These are phyloP conservation scores for Cryptoblepharus egeriae DNA, from an alignment of 2,797 vertebrate species.

Conservation along the genomic window DNA sequence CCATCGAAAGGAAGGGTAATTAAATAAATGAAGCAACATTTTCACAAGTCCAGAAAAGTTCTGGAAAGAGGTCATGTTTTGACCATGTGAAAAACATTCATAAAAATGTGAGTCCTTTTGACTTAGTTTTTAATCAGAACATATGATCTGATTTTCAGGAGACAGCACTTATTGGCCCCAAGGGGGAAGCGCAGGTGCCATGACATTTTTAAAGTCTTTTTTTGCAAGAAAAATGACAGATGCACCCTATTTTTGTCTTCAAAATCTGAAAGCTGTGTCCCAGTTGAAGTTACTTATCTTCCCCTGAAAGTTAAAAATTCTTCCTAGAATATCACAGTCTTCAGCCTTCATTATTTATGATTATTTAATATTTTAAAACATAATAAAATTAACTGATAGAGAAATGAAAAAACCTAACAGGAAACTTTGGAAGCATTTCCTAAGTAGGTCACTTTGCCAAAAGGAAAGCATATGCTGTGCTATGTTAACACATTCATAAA, in stretches of 20 bases:
- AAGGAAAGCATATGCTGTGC: constrained; percentile 36
- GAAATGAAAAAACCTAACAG: constrained; percentile 43
- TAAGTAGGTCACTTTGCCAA: constrained; percentile 58
- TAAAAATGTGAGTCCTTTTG: background rate
- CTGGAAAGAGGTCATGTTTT: background rate
- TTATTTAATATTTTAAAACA: constrained; percentile 4
- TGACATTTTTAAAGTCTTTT: background rate
- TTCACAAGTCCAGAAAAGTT: background rate
- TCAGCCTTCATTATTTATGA: constrained; percentile 7
- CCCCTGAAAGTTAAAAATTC: background rate
- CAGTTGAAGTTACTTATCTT: background rate
- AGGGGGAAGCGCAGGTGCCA: background rate
- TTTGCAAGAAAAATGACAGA: background rate
- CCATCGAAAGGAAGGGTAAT: background rate
- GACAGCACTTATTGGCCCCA: constrained; percentile 2
- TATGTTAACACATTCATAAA: constrained; percentile 23
- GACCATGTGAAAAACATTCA: background rate
- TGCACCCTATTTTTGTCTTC: background rate
- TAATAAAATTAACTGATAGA: constrained; percentile 25
- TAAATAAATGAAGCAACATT: background rate
- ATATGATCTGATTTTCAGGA: constrained; percentile 14
- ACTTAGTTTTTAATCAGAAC: background rate
- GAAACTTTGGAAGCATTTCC: constrained; percentile 43
- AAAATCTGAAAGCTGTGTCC: constrained; percentile 13
- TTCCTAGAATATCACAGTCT: background rate